phyloP scores from a whole-genome alignment of 2,797 vertebrate genomes.

The Sebastes goodei region DNA sequence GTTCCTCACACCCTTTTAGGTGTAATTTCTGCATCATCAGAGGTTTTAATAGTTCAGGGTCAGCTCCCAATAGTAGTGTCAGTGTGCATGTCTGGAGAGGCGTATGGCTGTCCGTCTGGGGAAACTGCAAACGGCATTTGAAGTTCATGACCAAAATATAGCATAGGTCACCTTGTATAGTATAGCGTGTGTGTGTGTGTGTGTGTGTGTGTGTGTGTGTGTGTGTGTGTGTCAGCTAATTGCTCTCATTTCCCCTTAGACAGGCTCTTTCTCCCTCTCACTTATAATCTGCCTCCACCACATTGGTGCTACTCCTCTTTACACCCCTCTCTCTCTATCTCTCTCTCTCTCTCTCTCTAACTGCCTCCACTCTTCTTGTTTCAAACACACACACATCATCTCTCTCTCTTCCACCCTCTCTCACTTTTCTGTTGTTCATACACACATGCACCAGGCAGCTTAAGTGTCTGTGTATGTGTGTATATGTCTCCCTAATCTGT shows the following conservation, averaged over 20 bases:
- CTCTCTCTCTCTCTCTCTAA: slow-evolving; percentile 47
- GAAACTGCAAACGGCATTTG: slow-evolving; percentile 10
- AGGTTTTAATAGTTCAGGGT: slow-evolving; percentile 39
- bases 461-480: slow-evolving; percentile 50
- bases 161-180: slow-evolving; percentile 69
- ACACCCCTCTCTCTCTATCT: slow-evolving; percentile 55
- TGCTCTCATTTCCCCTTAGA: slow-evolving; percentile 58
- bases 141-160: slow-evolving; percentile 48
- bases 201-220: not conserved
- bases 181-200: not conserved
- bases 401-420: slow-evolving; percentile 42
- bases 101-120: slow-evolving; percentile 24
- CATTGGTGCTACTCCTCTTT: slow-evolving; percentile 58
- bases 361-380: not conserved
- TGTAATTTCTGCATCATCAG: slow-evolving; percentile 16
- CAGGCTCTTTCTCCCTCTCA: slow-evolving; percentile 71
- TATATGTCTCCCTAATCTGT: slow-evolving; percentile 75
- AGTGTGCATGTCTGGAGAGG: slow-evolving; percentile 32
- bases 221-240: slow-evolving; percentile 51
- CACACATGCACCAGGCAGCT: slow-evolving; percentile 53
- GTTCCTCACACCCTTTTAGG: slow-evolving; percentile 8
- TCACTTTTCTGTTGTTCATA: slow-evolving; percentile 59
- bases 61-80: slow-evolving; percentile 50
- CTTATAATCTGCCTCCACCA: slow-evolving; percentile 70
- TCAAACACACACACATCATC: not conserved